A percentile compares a stretch with the other conserved stretches of the same genome.
Conservation (phyloP, 1,140 invertebrate species). For the Diprion similis region DNA sequence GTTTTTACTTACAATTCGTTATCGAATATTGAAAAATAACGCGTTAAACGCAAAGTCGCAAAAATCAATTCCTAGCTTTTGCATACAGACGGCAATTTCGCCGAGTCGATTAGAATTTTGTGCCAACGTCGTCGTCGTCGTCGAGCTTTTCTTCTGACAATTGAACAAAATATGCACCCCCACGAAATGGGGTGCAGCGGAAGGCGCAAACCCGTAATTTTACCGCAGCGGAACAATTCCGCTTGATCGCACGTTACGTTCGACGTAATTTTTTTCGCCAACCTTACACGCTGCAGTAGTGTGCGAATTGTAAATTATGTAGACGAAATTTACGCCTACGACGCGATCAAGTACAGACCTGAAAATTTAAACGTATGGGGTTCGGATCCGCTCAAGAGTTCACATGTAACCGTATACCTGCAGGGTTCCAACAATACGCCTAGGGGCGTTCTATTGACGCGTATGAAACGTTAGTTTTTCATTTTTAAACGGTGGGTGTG, state of each 20-base stretch:
- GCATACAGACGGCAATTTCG: background rate
- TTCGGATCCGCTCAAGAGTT: background rate
- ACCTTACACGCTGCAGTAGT: no score
- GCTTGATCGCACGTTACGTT: background rate
- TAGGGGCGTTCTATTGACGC: conserved; percentile 7
- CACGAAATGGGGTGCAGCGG: background rate
- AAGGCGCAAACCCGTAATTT: background rate
- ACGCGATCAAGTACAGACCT: background rate
- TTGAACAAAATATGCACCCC: conserved; percentile 3
- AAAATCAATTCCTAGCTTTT: background rate
- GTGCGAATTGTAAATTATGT: no score
- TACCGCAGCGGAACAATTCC: background rate
- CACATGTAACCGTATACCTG: background rate
- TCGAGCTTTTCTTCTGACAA: background rate
- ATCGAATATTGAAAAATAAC: no score
- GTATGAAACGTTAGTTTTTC: conserved; percentile 3
- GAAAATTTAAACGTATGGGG: background rate
- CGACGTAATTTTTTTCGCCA: no score
- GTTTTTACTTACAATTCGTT: no score
- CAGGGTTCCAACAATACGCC: background rate
- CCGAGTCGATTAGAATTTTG: background rate
- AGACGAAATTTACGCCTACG: no score
- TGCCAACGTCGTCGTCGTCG: background rate
- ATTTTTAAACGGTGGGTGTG: background rate
- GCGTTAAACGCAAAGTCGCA: no score